These are phyloP conservation scores for Larimichthys polyactis DNA, from an alignment of 2,113 vertebrate species.

Conservation along the genomic window DNA sequence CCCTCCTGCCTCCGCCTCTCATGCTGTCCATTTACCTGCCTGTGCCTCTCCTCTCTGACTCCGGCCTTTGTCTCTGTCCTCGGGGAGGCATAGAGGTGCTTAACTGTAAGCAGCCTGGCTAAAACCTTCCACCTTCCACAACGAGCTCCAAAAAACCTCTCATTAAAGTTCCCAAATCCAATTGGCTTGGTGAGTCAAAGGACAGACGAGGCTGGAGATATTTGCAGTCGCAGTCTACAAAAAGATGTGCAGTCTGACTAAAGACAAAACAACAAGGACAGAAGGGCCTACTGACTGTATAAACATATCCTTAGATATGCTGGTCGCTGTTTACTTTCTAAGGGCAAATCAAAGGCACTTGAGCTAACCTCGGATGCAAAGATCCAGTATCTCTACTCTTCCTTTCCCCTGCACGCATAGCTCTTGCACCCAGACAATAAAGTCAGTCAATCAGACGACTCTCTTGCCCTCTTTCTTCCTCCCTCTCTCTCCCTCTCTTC, in stretches of 20 bases:
- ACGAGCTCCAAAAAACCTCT: conserved; percentile 59
- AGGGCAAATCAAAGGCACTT: conserved; percentile 73
- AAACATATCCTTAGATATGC: conserved; percentile 67
- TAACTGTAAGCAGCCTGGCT: conserved; percentile 53
- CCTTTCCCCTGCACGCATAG: conserved; percentile 17
- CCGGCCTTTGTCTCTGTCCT: conserved; percentile 15
- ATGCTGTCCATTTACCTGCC: conserved; percentile 41
- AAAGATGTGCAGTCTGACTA: conserved; percentile 58
- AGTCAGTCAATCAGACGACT: conserved; percentile 67
- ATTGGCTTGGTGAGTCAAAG: conserved; percentile 72
- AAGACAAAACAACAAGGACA: conserved; percentile 67
- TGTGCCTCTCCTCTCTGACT: conserved; percentile 3
- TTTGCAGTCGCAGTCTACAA: conserved; percentile 59
- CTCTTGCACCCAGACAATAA: conserved; percentile 62
- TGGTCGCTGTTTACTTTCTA: conserved; percentile 65
- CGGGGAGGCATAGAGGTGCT: conserved; percentile 54
- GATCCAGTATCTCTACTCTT: conserved; percentile 61
- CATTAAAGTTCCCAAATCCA: conserved; percentile 75
- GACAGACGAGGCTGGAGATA: conserved; percentile 64
- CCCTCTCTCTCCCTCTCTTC: conserved; percentile 56
- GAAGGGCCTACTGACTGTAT: conserved; percentile 67
- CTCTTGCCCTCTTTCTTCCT: conserved; percentile 17
- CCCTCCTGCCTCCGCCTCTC: background rate
- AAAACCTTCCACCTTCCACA: conserved; percentile 56
- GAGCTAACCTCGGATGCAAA: conserved; percentile 51